Conservation (phyloP, 2,113 vertebrate genomes). For the Gobius niger region DNA sequence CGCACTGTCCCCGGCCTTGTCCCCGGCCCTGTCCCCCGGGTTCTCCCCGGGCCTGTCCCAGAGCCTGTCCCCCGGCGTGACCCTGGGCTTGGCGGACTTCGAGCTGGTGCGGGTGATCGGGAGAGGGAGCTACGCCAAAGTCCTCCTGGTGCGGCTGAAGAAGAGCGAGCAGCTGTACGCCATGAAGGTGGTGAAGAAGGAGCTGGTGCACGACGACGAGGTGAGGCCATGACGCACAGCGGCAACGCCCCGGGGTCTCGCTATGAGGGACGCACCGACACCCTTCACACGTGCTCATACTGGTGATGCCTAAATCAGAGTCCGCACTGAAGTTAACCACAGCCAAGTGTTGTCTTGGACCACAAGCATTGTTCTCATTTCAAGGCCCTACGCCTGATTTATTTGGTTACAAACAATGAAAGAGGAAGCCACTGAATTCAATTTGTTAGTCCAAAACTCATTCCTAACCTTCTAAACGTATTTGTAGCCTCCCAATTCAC, state of each 20-base stretch:
- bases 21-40: neutral
- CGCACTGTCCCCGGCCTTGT: neutral
- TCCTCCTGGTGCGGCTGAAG: slow-evolving; percentile 94
- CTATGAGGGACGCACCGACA: no score
- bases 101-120: slow-evolving; percentile 96
- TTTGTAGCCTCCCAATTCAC: no score
- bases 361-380: no score
- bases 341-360: no score
- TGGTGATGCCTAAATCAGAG: no score
- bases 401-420: no score
- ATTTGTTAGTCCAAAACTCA: no score
- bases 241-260: neutral
- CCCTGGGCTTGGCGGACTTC: slow-evolving; percentile 91
- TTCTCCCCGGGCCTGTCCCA: neutral
- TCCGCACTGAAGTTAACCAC: no score
- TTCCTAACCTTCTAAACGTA: no score
- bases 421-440: no score
- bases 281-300: no score
- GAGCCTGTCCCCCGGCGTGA: slow-evolving; percentile 76
- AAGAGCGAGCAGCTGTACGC: slow-evolving; percentile 94
- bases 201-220: slow-evolving; percentile 97
- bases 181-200: slow-evolving; percentile 99
- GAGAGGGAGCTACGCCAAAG: slow-evolving; percentile 97
- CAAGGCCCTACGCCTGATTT: no score
- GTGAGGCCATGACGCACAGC: slow-evolving; percentile 67